Conservation (phyloP, 2,888 invertebrate genomes). For the Liopterus haemorrhoidalis region DNA sequence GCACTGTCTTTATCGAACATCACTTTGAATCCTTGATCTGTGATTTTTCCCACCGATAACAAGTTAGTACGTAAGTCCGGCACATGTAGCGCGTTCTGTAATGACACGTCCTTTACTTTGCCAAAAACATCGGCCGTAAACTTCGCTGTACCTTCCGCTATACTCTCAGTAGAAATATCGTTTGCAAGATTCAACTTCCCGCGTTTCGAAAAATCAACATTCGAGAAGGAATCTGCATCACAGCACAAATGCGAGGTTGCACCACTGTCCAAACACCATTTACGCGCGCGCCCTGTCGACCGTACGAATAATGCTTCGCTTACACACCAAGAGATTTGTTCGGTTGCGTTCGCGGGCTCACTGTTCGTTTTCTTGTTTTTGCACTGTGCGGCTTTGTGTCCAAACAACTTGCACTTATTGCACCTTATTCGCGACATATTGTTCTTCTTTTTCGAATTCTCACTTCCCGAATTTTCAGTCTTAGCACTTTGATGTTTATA, state of each 20-base stretch:
- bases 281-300: neutral
- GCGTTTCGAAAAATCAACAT: constrained; percentile 2
- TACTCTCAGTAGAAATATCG: constrained; percentile 3
- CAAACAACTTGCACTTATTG: constrained; percentile 8
- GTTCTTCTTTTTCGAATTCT: constrained; percentile 11
- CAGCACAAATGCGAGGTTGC: constrained; percentile 11
- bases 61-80: constrained; percentile 7
- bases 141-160: too few relatives aligned
- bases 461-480: constrained; percentile 10
- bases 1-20: neutral
- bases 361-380: constrained; percentile 7
- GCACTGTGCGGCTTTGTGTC: constrained; percentile 14
- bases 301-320: constrained; percentile 4
- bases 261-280: constrained; percentile 12
- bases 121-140: too few relatives aligned
- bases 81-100: too few relatives aligned
- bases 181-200: constrained; percentile 8
- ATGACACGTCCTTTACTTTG: too few relatives aligned
- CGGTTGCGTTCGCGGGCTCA: too few relatives aligned
- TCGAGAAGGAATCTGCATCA: constrained; percentile 1
- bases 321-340: neutral
- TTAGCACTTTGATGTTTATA: constrained; percentile 3
- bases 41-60: constrained; percentile 12
- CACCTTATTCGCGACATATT: constrained; percentile 6
- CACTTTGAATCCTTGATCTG: constrained; percentile 2